A percentile compares a stretch with the other conserved stretches of the same genome.
Conservation (phyloP, 2,113 vertebrate genomes). For the Balaenoptera acutorostrata region DNA sequence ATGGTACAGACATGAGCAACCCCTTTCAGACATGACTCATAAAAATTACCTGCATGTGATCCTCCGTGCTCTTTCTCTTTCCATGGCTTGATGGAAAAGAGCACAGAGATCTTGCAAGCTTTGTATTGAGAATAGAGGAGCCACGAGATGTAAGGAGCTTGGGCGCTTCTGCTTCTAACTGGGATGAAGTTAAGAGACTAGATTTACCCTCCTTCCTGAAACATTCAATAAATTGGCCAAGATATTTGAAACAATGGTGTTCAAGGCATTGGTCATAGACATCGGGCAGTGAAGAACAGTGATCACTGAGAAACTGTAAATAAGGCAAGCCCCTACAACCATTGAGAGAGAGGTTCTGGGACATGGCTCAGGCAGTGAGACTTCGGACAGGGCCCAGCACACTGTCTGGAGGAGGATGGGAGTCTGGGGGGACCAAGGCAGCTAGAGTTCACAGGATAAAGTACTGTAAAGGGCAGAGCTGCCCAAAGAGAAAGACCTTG, state of each 20-base stretch:
- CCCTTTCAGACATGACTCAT: background rate
- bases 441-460: background rate
- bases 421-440: background rate
- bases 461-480: background rate
- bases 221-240: background rate
- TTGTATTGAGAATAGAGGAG: background rate
- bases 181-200: background rate
- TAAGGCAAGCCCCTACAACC: background rate
- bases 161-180: background rate
- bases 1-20: background rate
- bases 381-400: background rate
- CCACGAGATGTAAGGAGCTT: background rate
- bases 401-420: background rate
- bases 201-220: background rate
- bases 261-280: background rate
- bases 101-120: background rate
- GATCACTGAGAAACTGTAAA: background rate
- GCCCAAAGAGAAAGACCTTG: background rate
- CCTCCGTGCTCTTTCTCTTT: background rate
- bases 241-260: background rate
- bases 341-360: background rate
- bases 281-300: background rate
- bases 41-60: background rate
- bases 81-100: background rate
- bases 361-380: background rate